phyloP scores from a whole-genome alignment of 23 tunicate species.

The Clavelina lepadiformis region DNA sequence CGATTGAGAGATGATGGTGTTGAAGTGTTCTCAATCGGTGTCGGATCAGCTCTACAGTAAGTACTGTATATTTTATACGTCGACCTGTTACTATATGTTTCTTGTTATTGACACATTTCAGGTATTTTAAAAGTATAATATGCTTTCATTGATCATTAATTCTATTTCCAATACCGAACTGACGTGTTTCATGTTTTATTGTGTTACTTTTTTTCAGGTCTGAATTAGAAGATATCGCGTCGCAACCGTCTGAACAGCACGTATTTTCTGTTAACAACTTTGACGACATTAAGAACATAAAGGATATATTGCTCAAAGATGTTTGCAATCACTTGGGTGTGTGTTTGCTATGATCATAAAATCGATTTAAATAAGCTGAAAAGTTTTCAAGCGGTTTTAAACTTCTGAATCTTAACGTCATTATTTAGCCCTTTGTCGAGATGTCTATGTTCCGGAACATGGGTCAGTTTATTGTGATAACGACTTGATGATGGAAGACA shows the following conservation, averaged over 20 bases:
- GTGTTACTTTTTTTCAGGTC: constrained; percentile 37
- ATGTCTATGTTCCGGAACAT: constrained; percentile 33
- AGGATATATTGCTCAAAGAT: constrained; percentile 71
- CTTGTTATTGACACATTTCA: too few species aligned
- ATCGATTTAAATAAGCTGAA: background rate
- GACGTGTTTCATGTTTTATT: too few species aligned
- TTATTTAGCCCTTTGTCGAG: constrained; percentile 64
- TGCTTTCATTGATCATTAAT: too few species aligned
- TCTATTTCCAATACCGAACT: too few species aligned
- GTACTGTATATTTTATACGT: background rate
- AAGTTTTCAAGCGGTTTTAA: background rate
- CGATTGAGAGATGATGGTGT: constrained; percentile 61
- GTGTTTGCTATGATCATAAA: background rate
- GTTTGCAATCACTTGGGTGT: constrained; percentile 72
- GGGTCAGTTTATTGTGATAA: constrained; percentile 57
- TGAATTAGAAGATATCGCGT: constrained; percentile 80
- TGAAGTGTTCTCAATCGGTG: constrained; percentile 94
- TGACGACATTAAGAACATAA: constrained; percentile 71
- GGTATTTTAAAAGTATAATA: too few species aligned
- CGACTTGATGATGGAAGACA: constrained; percentile 30
- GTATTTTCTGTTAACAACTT: constrained; percentile 90
- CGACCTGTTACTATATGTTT: too few species aligned
- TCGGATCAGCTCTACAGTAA: constrained; percentile 68
- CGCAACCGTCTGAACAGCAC: constrained; percentile 73
- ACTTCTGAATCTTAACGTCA: too few species aligned